These are phyloP conservation scores for Pogonophryne albipinna DNA, from an alignment of 2,797 vertebrate species.

Conservation along the genomic window DNA sequence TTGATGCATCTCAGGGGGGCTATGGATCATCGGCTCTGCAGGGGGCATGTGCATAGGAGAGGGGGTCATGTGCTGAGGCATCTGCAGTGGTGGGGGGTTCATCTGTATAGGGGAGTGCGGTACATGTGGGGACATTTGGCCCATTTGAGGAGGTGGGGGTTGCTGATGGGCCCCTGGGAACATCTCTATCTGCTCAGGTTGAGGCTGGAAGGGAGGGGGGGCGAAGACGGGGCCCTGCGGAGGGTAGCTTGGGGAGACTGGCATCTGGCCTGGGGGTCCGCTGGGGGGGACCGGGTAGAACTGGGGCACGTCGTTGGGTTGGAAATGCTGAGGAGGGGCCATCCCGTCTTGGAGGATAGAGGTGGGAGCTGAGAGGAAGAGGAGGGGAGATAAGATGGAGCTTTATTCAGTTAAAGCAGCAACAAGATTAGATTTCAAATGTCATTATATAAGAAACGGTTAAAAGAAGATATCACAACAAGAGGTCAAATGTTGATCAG, in stretches of 20 bases:
- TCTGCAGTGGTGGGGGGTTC: slow-evolving; percentile 30
- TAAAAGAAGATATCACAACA: no score
- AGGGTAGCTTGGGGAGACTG: slow-evolving; percentile 61
- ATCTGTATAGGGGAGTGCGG: slow-evolving; percentile 51
- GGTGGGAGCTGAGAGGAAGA: slow-evolving; percentile 83
- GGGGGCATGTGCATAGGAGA: slow-evolving; percentile 74
- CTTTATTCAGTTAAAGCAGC: no score
- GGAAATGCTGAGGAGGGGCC: slow-evolving; percentile 63
- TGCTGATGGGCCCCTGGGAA: slow-evolving; percentile 76
- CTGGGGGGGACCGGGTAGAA: slow-evolving; percentile 84
- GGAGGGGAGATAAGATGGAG: slow-evolving; percentile 1
- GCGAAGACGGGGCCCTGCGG: slow-evolving; percentile 66
- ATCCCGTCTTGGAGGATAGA: slow-evolving; percentile 85
- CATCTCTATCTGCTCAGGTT: slow-evolving; percentile 66
- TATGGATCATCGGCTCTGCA: slow-evolving; percentile 35
- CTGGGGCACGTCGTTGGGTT: slow-evolving; percentile 71
- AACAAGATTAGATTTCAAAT: no score
- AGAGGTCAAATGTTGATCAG: no score
- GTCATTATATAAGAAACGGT: no score
- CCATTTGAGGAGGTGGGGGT: slow-evolving; percentile 52
- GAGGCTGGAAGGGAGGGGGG: slow-evolving; percentile 78
- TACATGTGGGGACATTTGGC: slow-evolving; percentile 65
- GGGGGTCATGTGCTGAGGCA: slow-evolving; percentile 65
- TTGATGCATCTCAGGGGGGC: slow-evolving; percentile 51
- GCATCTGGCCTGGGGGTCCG: slow-evolving; percentile 69